Evolutionary conservation across 2,888 invertebrate species (phyloP).

Genomic region (Craniophora ligustri): DNA sequence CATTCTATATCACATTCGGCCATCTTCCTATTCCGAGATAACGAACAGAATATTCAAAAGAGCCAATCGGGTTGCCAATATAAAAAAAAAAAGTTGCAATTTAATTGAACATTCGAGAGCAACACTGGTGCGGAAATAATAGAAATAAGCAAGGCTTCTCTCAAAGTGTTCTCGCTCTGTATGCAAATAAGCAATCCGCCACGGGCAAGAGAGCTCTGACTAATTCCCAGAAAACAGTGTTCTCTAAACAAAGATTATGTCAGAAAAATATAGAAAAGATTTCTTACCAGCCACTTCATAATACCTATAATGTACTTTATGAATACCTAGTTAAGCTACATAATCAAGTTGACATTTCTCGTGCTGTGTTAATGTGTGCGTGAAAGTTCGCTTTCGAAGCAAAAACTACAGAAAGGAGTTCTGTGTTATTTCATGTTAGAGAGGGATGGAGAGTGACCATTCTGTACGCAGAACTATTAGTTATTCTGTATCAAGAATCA

Average conservation of each 20-base stretch:
- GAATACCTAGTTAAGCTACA: too few species aligned
- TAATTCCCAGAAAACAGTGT: slow-evolving; percentile 78
- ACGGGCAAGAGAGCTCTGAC: slow-evolving; percentile 66
- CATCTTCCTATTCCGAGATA: slow-evolving; percentile 17
- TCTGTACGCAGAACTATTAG: too few species aligned
- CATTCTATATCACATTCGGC: slow-evolving; percentile 2
- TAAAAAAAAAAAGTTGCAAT: slow-evolving; percentile 53
- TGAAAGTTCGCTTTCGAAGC: too few species aligned
- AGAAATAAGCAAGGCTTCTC: slow-evolving; percentile 73
- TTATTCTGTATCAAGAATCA: too few species aligned
- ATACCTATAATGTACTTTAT: too few species aligned
- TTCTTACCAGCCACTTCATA: too few species aligned
- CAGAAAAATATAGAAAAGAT: slow-evolving; percentile 11
- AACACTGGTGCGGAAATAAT: slow-evolving; percentile 65
- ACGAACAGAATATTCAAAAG: slow-evolving; percentile 18
- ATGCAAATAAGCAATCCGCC: slow-evolving; percentile 77
- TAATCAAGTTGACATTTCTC: too few species aligned
- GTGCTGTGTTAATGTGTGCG: too few species aligned
- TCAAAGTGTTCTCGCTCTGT: slow-evolving; percentile 70
- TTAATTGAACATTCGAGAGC: slow-evolving; percentile 51
- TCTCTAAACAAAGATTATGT: slow-evolving; percentile 65
- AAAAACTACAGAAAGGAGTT: too few species aligned
- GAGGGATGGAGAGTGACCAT: too few species aligned
- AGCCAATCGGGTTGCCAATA: slow-evolving; percentile 39
- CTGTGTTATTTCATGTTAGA: too few species aligned